phyloP scores from a whole-genome alignment of 1,140 invertebrate species.

The Polypedilum vanderplanki region DNA sequence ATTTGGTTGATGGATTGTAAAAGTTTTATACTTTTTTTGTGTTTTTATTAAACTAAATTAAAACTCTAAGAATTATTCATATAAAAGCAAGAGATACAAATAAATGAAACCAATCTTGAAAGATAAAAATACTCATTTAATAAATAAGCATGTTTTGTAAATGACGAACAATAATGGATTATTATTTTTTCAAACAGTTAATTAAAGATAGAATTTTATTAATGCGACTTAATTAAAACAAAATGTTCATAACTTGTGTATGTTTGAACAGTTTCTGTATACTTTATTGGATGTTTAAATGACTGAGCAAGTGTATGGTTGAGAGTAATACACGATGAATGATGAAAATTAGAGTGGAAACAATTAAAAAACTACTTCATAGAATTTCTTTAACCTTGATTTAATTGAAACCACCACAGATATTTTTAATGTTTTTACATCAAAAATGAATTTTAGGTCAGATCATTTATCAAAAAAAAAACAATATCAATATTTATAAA shows the following conservation, averaged over 20 bases:
- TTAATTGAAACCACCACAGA: not conserved
- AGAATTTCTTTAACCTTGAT: not conserved
- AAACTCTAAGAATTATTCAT: not conserved
- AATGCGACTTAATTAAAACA: not conserved
- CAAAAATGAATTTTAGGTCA: not conserved
- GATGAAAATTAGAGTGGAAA: not conserved
- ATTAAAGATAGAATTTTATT: not conserved
- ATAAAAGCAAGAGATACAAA: not conserved
- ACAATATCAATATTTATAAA: no score
- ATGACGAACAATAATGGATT: not conserved
- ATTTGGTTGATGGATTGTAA: not conserved
- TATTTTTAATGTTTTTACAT: slow-evolving; percentile 2
- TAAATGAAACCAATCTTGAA: not conserved
- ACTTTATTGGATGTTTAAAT: not conserved
- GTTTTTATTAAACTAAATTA: not conserved
- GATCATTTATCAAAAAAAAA: not conserved
- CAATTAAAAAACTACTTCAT: not conserved
- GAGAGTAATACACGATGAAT: not conserved
- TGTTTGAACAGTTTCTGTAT: not conserved
- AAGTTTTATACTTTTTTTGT: not conserved
- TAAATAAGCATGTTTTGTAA: no score
- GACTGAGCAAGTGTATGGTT: not conserved
- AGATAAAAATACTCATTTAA: not conserved
- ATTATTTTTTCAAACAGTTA: not conserved
- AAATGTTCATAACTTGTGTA: not conserved